Base-by-base conservation (phyloP, 2,888 invertebrate genomes). In the Aethes cnicana region DNA sequence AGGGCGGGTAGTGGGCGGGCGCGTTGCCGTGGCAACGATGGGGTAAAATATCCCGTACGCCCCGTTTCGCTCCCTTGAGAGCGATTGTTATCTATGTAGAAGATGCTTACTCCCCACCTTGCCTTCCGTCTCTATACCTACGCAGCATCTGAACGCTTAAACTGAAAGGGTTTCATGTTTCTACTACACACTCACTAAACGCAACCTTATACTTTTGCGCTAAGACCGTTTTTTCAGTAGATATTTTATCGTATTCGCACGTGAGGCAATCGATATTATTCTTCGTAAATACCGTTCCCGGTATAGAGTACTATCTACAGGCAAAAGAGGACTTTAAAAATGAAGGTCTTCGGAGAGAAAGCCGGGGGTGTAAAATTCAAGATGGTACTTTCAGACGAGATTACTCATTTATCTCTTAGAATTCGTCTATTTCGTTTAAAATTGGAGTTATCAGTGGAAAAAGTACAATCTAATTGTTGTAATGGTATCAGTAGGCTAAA, bases 51-150 rank as follows among this genome's bases (percentile, higher is more conserved):
- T 74, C 76, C 75, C 74, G 73, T 72, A 83, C 87, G 84, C 86
- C 87, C 81, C 71, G 64, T 64, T 69, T 72, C 75, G 74, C 79
- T 69, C 81, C 81, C 74, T 73, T 75, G 62, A 61, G 56, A 62
- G 63, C 75, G 83, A 86, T 88, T 84, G 84, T 85, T 81, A 89
- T 89, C 87, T 69, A 63, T 72, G 71, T 72, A 73, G 79, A 85
- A 86, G 83, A 79, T 72, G 74, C 72, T 72, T 66, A 69, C 75
- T 77, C 86, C 78, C 78, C 64, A 80, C 82, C 81, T 80, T 79
- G 73, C 73, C 73, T 80, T 77, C 75, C 65, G 68, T 74, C 74
- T 77, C 74, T 75, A 63, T 75, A 76, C 76, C 77, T 74, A 76
- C 66, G 59, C 77, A 75, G 72, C 72, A 77, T 80, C 73, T 69